Conservation (phyloP, 2,888 invertebrate genomes). For the Monochamus alternatus region DNA sequence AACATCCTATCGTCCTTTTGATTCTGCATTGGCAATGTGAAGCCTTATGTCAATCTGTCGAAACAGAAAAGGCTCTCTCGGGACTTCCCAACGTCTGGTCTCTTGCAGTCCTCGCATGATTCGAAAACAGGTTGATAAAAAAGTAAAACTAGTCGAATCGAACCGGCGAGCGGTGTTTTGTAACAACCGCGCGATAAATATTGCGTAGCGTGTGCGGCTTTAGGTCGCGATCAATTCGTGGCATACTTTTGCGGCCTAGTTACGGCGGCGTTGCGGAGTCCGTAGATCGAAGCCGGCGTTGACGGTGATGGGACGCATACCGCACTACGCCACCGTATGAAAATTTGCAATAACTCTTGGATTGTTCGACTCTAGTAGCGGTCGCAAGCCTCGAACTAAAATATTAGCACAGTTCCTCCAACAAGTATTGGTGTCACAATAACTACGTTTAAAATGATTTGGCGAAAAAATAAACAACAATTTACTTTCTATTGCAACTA, state of each 20-base stretch:
- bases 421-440: too few relatives aligned
- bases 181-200: constrained; percentile 8
- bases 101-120: neutral
- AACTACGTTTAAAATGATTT: too few relatives aligned
- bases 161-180: constrained; percentile 17
- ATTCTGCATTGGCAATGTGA: too few relatives aligned
- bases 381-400: too few relatives aligned
- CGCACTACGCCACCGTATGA: neutral
- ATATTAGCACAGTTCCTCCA: too few relatives aligned
- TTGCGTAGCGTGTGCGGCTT: constrained; percentile 12
- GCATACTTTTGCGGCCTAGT: constrained; percentile 63
- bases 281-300: neutral
- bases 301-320: neutral
- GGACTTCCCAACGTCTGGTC: too few relatives aligned
- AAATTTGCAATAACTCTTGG: neutral
- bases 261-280: constrained; percentile 25
- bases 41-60: too few relatives aligned
- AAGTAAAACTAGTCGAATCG: constrained; percentile 11
- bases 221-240: constrained; percentile 60
- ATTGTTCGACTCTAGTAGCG: neutral
- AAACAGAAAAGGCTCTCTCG: too few relatives aligned
- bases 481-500: too few relatives aligned
- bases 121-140: constrained; percentile 4
- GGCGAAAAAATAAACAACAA: too few relatives aligned
- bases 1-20: too few relatives aligned